Base-by-base conservation (phyloP, 2,888 invertebrate species). In the Pachycephus smyrnensis region DNA sequence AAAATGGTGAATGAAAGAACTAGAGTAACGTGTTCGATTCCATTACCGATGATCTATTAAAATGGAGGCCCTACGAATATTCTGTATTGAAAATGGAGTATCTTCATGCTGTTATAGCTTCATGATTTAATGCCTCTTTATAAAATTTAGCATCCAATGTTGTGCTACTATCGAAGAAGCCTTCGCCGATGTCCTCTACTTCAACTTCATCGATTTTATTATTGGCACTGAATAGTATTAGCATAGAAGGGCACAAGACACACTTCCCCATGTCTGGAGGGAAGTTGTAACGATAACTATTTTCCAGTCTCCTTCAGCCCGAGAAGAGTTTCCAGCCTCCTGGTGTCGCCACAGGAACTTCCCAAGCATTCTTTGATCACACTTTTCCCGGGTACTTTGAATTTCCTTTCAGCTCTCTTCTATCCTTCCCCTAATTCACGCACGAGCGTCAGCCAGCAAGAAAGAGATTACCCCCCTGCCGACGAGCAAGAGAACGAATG, bases 261-360 rank as follows among this genome's bases (percentile, higher is more conserved):
- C 23, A 23, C 55, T 55, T 23, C 23, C 55, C 23, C 15, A 55
- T 23, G 9, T 55, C 23, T 55, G 23, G 23, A 55, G 55, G 33
- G 71, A 71, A 32, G 33, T 32, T 12, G 32, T 71, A 71, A 71
- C 71, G 31, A 71, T 71, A 71, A 71, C 71, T 55, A 55, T 23
- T 55, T 23, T 55, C 40, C 6, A 40, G 40, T 40, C 40, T 15
- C 23, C 23, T 55, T 55, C 23, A 23, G 6, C 55, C 23, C 55
- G 55, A 2, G 2, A 55, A 55, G 23, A 55, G 23, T 55, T 55
- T 55, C 9, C 55, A 55, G 55, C 23, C 55, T 23, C 55, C 55
- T 15, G 55, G 23, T 55, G 23, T 23, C 55, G 9, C 55, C 9
- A 9, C 23, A 55, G 23, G 15, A 55, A 55, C 9, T 55, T 55